Conservation (phyloP, 2,113 vertebrate species). For the Lampris megalopsis region DNA sequence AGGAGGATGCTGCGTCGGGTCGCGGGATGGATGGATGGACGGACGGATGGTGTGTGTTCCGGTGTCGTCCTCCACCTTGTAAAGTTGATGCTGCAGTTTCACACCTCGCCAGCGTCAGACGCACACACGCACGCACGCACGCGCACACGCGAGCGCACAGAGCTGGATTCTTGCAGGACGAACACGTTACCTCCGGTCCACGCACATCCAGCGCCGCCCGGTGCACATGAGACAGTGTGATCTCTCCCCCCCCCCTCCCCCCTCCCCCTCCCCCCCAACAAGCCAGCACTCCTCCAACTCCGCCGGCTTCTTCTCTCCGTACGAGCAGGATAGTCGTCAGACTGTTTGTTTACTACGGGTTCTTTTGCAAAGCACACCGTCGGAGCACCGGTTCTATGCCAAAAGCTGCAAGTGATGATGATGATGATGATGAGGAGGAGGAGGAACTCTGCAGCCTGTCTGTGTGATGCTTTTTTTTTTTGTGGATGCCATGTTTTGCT, state of each 20-base stretch:
- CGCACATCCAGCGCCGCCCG: slow-evolving; percentile 38
- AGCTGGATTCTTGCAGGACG: slow-evolving; percentile 32
- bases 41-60: neutral
- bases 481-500: too few species aligned
- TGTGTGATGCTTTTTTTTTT: too few species aligned
- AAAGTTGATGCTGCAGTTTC: slow-evolving; percentile 61
- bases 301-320: too few species aligned
- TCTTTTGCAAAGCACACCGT: too few species aligned
- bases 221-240: slow-evolving; percentile 30
- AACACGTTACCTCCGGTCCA: slow-evolving; percentile 42
- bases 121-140: neutral
- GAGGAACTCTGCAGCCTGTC: too few species aligned
- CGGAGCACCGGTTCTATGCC: too few species aligned
- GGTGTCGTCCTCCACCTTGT: slow-evolving; percentile 22
- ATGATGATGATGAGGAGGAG: too few species aligned
- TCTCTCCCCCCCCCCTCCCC: slow-evolving; percentile 52
- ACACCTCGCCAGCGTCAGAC: slow-evolving; percentile 15
- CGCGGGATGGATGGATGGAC: slow-evolving; percentile 7
- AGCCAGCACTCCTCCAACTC: too few species aligned
- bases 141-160: neutral
- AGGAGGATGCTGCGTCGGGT: neutral
- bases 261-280: too few species aligned
- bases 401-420: too few species aligned
- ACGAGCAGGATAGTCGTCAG: too few species aligned
- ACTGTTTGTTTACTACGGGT: too few species aligned